Evolutionary conservation across 2,797 vertebrate species (phyloP).

Genomic region (Ibycter americanus): DNA sequence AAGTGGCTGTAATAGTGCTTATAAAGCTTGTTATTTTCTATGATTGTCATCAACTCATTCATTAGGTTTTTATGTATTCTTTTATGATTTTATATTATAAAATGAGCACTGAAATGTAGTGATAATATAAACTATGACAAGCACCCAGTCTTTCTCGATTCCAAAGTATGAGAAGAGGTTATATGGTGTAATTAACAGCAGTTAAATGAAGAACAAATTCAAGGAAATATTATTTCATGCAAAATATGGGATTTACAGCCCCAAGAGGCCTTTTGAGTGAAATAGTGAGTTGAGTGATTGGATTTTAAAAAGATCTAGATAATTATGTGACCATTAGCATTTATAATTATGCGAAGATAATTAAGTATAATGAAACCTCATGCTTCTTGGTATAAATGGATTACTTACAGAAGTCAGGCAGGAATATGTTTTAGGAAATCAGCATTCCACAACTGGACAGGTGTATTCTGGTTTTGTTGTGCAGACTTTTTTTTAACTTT

Average conservation of each 20-base stretch:
- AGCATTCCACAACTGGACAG: neutral
- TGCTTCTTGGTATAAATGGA: constrained; percentile 2
- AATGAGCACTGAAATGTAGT: neutral
- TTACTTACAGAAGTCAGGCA: constrained; percentile 15
- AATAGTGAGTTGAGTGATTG: constrained; percentile 26
- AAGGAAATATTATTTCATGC: constrained; percentile 34
- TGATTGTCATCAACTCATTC: neutral
- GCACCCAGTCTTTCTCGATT: neutral
- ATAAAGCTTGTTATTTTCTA: neutral
- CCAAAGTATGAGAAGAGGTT: neutral
- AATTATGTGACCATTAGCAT: constrained; percentile 57
- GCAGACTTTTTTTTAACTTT: neutral
- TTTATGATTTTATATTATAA: neutral
- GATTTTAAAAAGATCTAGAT: constrained; percentile 38
- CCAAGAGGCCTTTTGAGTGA: constrained; percentile 29
- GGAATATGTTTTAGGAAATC: constrained; percentile 9
- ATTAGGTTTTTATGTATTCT: neutral
- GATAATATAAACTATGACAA: neutral
- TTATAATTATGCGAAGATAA: constrained; percentile 52
- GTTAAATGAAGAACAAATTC: constrained; percentile 43
- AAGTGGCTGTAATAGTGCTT: neutral
- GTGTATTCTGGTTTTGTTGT: neutral
- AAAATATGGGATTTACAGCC: constrained; percentile 30
- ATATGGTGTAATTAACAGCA: constrained; percentile 26
- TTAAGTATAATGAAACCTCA: constrained; percentile 29